Conservation (phyloP, 1,140 invertebrate species). For the Drosophila murphyi region DNA sequence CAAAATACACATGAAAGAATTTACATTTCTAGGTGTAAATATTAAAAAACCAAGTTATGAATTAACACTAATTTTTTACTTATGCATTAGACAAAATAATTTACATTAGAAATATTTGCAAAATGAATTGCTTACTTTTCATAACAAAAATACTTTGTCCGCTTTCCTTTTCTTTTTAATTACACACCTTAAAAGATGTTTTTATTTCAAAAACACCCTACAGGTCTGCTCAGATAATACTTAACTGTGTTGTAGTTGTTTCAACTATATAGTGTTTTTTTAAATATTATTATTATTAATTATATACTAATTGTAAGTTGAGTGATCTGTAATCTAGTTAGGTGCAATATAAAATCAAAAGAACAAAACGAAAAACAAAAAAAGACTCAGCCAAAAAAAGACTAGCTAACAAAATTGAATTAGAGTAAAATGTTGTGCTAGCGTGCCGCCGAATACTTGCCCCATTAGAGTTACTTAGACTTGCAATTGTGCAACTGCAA, state of each 20-base stretch:
- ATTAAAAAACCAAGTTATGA: not conserved
- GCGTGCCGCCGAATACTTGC: constrained; percentile 33
- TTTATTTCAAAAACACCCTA: not conserved
- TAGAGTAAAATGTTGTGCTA: constrained; percentile 21
- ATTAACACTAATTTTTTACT: not conserved
- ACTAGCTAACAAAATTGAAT: constrained; percentile 43
- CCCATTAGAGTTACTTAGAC: constrained; percentile 30
- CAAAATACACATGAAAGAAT: not conserved
- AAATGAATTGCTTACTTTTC: too few species aligned
- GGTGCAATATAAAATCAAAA: constrained; percentile 24
- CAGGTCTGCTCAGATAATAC: constrained; percentile 14
- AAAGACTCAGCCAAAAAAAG: constrained; percentile 56
- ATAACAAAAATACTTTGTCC: too few species aligned
- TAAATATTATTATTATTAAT: constrained; percentile 25
- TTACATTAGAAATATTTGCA: not conserved
- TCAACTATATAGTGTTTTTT: constrained; percentile 9
- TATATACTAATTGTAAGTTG: constrained; percentile 42
- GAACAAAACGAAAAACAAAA: not conserved
- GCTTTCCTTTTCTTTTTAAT: too few species aligned
- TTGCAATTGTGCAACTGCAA: constrained; percentile 28
- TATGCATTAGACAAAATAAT: not conserved
- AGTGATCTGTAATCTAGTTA: constrained; percentile 52
- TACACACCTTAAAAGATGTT: not conserved
- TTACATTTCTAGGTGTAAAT: not conserved
- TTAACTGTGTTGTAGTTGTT: constrained; percentile 41